Base-by-base conservation (phyloP, 2,113 vertebrate species). In the Cyprinus carpio region DNA sequence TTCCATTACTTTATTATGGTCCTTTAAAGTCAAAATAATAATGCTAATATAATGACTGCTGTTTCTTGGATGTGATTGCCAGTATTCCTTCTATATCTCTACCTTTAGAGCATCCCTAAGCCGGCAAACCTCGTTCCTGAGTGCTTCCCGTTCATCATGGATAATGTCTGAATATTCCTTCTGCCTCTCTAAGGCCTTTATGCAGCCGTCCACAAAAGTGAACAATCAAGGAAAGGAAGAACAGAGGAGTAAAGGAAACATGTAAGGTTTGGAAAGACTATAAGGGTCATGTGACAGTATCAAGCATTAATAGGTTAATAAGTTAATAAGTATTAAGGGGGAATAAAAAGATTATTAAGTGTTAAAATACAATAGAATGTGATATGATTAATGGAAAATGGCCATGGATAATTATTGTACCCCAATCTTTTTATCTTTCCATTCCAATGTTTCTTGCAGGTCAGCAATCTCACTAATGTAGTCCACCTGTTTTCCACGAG, bases 401-500 rank as follows among this genome's bases (percentile, higher is more conserved):
- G 29, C 18, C 27, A 46, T 56, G 67, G 16, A 29, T 46, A 64
- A 16, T 72, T 51, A 71, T 49, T 74, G 46, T 93, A 99, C 96
- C 94, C 93, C 93, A 86, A 96, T 98, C 94, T 97, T 98, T 94
- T 96, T 97, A 93, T 98, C 97, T 93, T 99, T 99, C 97, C 98
- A 99, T 77, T 97, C 96, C 95, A 99, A 93, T 27, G 96, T 96
- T 86, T 98, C 98, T 93, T 98, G 96, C 83, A 99, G 96, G 87
- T 99, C 97, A 86, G 95, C 92, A 72, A 98, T 95, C 90, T 98
- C 97, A 93, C 95, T 96, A 93, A 94, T 87, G 92, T 89, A 95
- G 90, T 86, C 90, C 86, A 92, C 95, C 89, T 96, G 95, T 91
- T 96, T 96, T 92, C 94, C 90, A 16, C 95, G 95, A 79, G 98